Evolutionary conservation across 2,888 invertebrate species (phyloP).

Genomic region (Zelleria hepariella): DNA sequence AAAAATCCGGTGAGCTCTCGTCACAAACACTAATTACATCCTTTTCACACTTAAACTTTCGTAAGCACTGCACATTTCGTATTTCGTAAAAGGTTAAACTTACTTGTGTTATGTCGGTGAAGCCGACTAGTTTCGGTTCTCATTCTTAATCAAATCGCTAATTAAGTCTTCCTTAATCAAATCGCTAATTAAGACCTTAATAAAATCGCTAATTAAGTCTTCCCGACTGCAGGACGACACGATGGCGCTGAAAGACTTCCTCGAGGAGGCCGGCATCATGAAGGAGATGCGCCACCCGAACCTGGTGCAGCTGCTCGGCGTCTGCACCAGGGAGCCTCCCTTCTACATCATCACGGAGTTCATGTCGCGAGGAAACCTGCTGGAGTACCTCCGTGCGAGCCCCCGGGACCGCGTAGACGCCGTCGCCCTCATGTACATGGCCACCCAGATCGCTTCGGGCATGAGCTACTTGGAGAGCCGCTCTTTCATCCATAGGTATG

Average conservation of each 20-base stretch:
- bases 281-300: conserved; percentile 99
- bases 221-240: conserved; percentile 94
- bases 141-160: no score
- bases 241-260: conserved; percentile 98
- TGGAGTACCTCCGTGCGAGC: conserved; percentile 91
- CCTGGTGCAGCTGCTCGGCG: conserved; percentile 96
- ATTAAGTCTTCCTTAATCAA: no score
- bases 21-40: no score
- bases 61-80: no score
- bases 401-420: conserved; percentile 86
- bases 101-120: no score
- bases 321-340: conserved; percentile 98
- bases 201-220: no score
- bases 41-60: no score
- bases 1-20: no score
- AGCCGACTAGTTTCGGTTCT: no score
- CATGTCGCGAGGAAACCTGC: conserved; percentile 97
- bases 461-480: conserved; percentile 98
- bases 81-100: no score
- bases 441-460: conserved; percentile 98
- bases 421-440: conserved; percentile 98
- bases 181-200: no score
- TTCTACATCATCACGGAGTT: conserved; percentile 99
- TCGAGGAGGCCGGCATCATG: conserved; percentile 99
- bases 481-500: conserved; percentile 91